phyloP scores from a whole-genome alignment of 2,797 vertebrate genomes.

The Scomberomorus guttatus region DNA sequence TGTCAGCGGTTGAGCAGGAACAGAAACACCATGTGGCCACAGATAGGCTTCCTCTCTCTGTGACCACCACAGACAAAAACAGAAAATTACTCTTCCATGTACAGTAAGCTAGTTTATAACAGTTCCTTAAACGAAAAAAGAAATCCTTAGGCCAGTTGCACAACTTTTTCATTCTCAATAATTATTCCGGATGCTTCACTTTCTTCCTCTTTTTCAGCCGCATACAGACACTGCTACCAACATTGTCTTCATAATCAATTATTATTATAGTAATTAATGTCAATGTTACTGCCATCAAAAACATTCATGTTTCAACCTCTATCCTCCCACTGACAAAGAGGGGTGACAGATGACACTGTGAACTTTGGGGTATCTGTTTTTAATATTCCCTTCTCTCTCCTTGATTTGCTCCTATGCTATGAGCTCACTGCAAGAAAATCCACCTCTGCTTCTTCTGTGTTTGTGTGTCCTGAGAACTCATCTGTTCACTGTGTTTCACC shows the following conservation, averaged over 20 bases:
- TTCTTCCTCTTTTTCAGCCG: slow-evolving; percentile 29
- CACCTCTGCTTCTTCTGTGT: slow-evolving; percentile 37
- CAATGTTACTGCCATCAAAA: not conserved
- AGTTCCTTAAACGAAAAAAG: slow-evolving; percentile 37
- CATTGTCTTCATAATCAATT: not conserved
- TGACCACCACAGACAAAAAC: slow-evolving; percentile 35
- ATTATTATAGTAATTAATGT: not conserved
- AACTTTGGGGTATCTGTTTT: slow-evolving; percentile 31
- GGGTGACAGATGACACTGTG: not conserved
- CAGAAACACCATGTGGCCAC: slow-evolving; percentile 74
- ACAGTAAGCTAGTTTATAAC: slow-evolving; percentile 23
- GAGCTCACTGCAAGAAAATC: slow-evolving; percentile 53
- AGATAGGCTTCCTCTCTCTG: slow-evolving; percentile 78
- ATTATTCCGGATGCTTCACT: not conserved
- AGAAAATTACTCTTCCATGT: not conserved
- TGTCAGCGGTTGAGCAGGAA: slow-evolving; percentile 78
- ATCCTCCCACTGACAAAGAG: not conserved
- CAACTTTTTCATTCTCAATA: slow-evolving; percentile 18
- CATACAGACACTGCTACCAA: not conserved
- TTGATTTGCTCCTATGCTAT: slow-evolving; percentile 14
- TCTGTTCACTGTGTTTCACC: slow-evolving; percentile 54
- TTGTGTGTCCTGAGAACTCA: slow-evolving; percentile 61
- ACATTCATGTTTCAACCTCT: not conserved
- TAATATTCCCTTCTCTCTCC: slow-evolving; percentile 26
- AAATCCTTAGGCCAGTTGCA: not conserved